Conservation (phyloP, 2,113 vertebrate genomes). For the Labeo rohita region DNA sequence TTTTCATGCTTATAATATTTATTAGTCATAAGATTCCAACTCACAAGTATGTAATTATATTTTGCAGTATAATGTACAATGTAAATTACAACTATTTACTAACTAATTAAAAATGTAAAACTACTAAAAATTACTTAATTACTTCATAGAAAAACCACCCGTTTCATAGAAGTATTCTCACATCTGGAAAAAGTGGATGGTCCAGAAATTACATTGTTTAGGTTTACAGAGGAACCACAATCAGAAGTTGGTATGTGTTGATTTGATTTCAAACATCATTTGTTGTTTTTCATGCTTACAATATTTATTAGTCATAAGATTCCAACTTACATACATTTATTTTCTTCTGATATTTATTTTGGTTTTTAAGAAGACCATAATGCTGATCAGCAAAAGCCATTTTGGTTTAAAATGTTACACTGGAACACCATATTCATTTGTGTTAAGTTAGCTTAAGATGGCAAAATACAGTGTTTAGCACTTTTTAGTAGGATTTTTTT, state of each 20-base stretch:
- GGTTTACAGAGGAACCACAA: not conserved
- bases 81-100: not conserved
- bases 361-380: not conserved
- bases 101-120: not conserved
- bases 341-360: not conserved
- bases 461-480: too few relatives aligned
- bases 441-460: not conserved
- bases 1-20: not conserved
- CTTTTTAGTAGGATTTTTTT: too few relatives aligned
- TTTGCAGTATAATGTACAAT: not conserved
- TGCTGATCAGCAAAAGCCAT: not conserved
- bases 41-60: not conserved
- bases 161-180: not conserved
- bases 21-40: not conserved
- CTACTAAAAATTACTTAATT: not conserved
- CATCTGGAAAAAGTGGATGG: not conserved
- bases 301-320: not conserved
- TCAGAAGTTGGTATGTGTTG: not conserved
- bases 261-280: not conserved
- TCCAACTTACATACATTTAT: not conserved
- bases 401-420: not conserved
- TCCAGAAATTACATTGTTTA: not conserved
- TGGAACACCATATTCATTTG: not conserved
- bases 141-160: not conserved
- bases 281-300: not conserved